Evolutionary conservation across 2,888 invertebrate genomes (phyloP), one percentile per base, ranked within the genome.

Genomic region (Stenurella melanura): DNA sequence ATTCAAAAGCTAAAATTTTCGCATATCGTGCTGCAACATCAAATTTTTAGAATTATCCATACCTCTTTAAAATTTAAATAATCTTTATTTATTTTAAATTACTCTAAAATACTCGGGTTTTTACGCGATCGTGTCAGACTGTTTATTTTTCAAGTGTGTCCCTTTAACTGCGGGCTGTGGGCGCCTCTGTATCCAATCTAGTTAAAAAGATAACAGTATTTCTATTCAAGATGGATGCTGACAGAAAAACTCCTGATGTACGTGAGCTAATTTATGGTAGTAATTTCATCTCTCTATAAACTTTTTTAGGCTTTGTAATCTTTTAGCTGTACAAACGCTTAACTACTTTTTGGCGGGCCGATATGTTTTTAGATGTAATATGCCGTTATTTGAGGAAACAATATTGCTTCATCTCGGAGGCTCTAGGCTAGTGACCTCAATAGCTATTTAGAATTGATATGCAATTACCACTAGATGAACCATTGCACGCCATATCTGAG

Each of bases 301-400:
- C 69, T 79, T 78, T 78, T 78, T 80, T 74, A 68, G 64, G 58
- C 68, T 74, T 67, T 77, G 77, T 79, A 79, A 79, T 77, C 78
- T 75, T 80, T 79, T 78, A 75, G 72, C 70, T 63, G 60, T 73
- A 75, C 74, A 83, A 84, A 84, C 83, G 82, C 83, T 85, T 86
- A 86, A 86, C 83, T 85, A 86, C 85, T 86, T 87, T 87, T 87
- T 87, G 87, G 87, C 85, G 85, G 86, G 84, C 84, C 82, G 82
- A 73, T 80, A 79, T 81, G 80, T 81, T 83, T 86, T 85, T 87
- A 84, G 83, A 78, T 76, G 78, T 78, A 67, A 77, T 76, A 77
- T 87, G 82, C 87, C 86, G 87, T 87, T 87, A 87, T 82, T 79
- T 82, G 81, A 82, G 82, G 83, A 86, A 86, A 85, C 86, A 85